Evolutionary conservation across 2,113 vertebrate species (phyloP).

Genomic region (Rutilus rutilus): DNA sequence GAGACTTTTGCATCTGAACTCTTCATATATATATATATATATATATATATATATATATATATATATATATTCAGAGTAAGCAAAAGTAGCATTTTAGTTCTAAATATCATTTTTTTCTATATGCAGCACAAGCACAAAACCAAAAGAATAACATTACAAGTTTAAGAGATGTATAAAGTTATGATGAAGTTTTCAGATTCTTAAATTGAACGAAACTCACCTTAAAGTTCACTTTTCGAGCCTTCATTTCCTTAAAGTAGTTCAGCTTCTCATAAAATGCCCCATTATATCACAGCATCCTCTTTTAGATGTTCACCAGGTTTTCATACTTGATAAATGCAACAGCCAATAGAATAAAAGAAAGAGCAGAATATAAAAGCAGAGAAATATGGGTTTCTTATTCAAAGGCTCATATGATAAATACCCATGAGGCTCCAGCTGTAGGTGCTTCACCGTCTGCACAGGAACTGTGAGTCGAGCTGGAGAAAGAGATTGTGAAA

Average conservation of each 20-base stretch:
- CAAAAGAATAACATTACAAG: background rate
- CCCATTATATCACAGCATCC: background rate
- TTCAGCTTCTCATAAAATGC: background rate
- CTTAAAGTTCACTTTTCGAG: background rate
- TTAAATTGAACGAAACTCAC: background rate
- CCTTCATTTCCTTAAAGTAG: slow-evolving; percentile 18
- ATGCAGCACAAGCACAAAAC: background rate
- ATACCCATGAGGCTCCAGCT: background rate
- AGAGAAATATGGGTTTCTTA: background rate
- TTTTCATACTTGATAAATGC: background rate
- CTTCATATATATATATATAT: too few species aligned
- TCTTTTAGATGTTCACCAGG: background rate
- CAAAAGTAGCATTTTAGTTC: too few species aligned
- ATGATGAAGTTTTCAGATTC: background rate
- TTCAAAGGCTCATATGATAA: background rate
- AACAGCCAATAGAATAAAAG: background rate
- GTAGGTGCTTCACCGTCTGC: background rate
- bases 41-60: too few species aligned
- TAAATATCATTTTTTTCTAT: too few species aligned
- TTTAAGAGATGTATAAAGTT: background rate
- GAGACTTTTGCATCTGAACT: too few species aligned
- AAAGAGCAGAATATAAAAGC: background rate
- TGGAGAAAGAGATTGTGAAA: background rate
- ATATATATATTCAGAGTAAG: too few species aligned
- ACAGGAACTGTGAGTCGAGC: background rate